Base-by-base conservation (phyloP, 2,113 vertebrate species). In the Xiphorhynchus elegans region DNA sequence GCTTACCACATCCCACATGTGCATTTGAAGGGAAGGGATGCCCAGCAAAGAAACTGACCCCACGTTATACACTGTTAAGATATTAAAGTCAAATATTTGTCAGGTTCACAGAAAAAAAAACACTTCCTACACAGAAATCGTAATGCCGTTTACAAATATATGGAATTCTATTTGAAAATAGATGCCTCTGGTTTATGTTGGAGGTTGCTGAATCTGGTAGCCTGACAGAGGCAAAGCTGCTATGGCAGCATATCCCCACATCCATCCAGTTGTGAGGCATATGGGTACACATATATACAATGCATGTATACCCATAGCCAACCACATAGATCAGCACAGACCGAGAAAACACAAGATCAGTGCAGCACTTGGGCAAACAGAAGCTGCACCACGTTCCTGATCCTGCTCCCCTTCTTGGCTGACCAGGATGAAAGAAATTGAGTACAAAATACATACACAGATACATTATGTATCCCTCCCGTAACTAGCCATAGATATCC, bases 1-100 rank as follows among this genome's bases (percentile, higher is more conserved):
- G 35, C 8, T 64, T 35, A 64, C 9, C 24, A 42, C 12, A 83
- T 35, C 31, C 49, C 0, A 0, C 0, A 4, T 14, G 9, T 35
- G n/a, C 80, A 62, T 29, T 44, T 0, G 6, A 42, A 62, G 18
- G 15, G 18, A 83, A 76, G 18, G 37, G 20, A 64, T 49, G 18
- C 14, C 40, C 84, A 73, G n/a, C 69, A 44, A 37, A 78, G 31
- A 55, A 89, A 49, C 8, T 40, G 12, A 7, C 24, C 28, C 49
- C n/a, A 8, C 15, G 10, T 56, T 40, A 77, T 6, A 5, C 5
- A 7, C 25, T 40, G 3, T 35, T 58, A 90, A 83, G 35, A 31
- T 29, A 80, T 4, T 37, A 13, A 90, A 70, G 23, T 63, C 37
- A 90, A 68, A 29, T 33, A 5, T 72, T 92, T 39, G 47, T 55